Evolutionary conservation across 1,140 invertebrate species (phyloP).

Genomic region (Aricia agestis): DNA sequence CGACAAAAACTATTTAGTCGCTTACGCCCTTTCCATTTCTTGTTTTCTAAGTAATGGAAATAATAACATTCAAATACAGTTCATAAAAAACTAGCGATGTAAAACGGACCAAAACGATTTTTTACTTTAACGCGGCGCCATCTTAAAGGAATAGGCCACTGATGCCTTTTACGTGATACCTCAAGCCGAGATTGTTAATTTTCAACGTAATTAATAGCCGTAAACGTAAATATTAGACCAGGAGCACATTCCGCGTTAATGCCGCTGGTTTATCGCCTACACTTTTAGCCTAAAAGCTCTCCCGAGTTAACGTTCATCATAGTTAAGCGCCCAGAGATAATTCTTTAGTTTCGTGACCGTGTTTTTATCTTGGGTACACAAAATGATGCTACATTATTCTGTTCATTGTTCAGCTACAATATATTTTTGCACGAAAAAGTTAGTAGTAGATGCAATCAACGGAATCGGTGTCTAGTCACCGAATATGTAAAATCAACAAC

Average conservation of each 20-base stretch:
- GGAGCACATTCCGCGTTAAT: conserved; percentile 17
- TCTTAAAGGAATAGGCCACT: too few species aligned
- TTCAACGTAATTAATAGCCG: conserved; percentile 9
- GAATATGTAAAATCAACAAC: too few species aligned
- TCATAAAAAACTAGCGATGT: too few species aligned
- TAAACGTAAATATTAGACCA: conserved; percentile 21
- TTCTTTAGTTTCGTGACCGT: conserved; percentile 17
- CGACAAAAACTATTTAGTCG: too few species aligned
- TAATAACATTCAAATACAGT: too few species aligned
- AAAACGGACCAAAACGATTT: too few species aligned
- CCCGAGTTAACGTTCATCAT: conserved; percentile 29
- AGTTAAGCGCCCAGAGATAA: conserved; percentile 27
- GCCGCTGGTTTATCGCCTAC: conserved; percentile 6
- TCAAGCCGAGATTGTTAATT: background rate
- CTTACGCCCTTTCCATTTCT: too few species aligned
- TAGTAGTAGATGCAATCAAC: too few species aligned
- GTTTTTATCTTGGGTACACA: conserved; percentile 3
- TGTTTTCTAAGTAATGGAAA: too few species aligned
- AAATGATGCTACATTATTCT: background rate
- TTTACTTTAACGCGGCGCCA: too few species aligned
- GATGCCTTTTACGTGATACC: too few species aligned
- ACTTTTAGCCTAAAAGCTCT: conserved; percentile 34
- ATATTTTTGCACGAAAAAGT: background rate
- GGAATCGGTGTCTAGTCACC: too few species aligned
- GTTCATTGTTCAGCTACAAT: background rate